Percentiles rank a stretch among this genome's conserved stretches.
Conservation (phyloP, 1,140 invertebrate genomes). For the Brachionus calyciflorus region DNA sequence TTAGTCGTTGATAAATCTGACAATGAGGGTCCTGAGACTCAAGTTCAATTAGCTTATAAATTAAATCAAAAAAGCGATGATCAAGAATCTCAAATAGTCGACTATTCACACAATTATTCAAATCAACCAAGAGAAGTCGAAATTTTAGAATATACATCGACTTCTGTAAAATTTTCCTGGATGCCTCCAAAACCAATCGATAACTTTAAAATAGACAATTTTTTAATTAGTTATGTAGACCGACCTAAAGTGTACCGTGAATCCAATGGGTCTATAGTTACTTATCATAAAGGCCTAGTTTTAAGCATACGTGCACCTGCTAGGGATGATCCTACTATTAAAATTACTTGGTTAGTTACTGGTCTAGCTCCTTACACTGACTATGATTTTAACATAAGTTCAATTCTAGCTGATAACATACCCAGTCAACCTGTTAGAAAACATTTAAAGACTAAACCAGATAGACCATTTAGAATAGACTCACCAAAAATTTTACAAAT, state of each 20-base stretch:
- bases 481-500: background rate
- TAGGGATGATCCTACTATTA: slow-evolving; percentile 12
- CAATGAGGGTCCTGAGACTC: slow-evolving; percentile 8
- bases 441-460: slow-evolving; percentile 4
- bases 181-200: background rate
- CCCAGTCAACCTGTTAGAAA: background rate
- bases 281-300: slow-evolving; percentile 4
- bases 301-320: slow-evolving; percentile 17
- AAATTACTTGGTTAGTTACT: slow-evolving; percentile 29
- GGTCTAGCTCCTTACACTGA: slow-evolving; percentile 2
- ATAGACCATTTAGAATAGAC: background rate
- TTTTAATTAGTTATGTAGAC: slow-evolving; percentile 36
- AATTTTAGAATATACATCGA: slow-evolving; percentile 26
- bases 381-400: slow-evolving; percentile 39
- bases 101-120: background rate
- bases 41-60: background rate
- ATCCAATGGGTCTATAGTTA: slow-evolving; percentile 3
- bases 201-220: slow-evolving; percentile 19
- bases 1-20: background rate
- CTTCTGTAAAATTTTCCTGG: slow-evolving; percentile 43
- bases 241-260: background rate
- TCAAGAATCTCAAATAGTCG: background rate
- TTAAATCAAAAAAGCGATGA: background rate
- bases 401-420: background rate
- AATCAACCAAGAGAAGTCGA: slow-evolving; percentile 17